Base-by-base conservation (phyloP, 2,888 invertebrate species). In the Polyommatus icarus region DNA sequence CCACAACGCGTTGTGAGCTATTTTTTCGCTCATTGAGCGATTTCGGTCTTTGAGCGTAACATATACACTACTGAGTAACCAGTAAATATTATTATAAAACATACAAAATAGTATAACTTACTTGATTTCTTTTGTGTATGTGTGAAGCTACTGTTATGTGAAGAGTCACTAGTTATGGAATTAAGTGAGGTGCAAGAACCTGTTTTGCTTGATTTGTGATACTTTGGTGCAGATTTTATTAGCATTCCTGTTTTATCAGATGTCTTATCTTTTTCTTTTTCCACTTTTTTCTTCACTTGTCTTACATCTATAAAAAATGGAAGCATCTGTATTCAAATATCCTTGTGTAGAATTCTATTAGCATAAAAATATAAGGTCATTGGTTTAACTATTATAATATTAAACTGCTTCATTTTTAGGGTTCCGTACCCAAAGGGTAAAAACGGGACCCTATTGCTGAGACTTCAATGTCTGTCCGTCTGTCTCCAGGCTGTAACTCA, bases 181-280 rank as follows among this genome's bases (percentile, higher is more conserved):
- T 90, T 92, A 6, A 91, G 83, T 0, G 93, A 93, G 0, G 89
- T 86, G 1, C 87, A 83, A 0, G 93, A 93, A 3, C 87, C 88
- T 81, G 87, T 88, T 82, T 93, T 93, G 82, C 83, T 67, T 29
- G 67, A 24, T 67, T 67, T 87, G 76, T 85, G 90, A 80, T 90
- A 93, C 76, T 86, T 87, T 0, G 93, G 93, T 8, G 83, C 88
- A 1, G 81, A 82, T 57, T 84, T 86, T 79, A 85, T 87, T 71
- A 89, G 85, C 5, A 83, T 79, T 12, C 85, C 83, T 8, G 81
- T 73, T 79, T 84, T 87, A 1, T 73, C n/a, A 0, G 36, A n/a
- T 3, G 84, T 83, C 78, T 83, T 84, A 20, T 82, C 80, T 40
- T 81, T 78, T 76, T 81, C 81, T 10, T 76, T 76, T 71, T 83